Evolutionary conservation across 2,888 invertebrate genomes (phyloP).

Genomic region (Tolmerus cingulatus): DNA sequence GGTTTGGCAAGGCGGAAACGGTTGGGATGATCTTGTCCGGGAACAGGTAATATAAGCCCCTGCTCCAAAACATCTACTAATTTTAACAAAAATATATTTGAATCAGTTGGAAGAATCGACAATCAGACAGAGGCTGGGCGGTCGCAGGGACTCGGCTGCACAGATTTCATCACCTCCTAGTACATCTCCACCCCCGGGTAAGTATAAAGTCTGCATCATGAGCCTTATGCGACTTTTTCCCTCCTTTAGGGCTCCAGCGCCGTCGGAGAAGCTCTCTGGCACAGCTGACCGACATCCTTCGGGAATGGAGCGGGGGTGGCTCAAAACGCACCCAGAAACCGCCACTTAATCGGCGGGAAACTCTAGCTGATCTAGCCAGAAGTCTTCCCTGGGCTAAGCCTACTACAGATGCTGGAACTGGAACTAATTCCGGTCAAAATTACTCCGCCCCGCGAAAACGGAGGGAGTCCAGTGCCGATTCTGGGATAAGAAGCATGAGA

Average conservation of each 20-base stretch:
- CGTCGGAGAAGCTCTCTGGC: slow-evolving; percentile 86
- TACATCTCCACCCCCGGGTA: slow-evolving; percentile 69
- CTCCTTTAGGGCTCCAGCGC: slow-evolving; percentile 68
- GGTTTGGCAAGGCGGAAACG: slow-evolving; percentile 93
- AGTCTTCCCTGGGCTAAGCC: slow-evolving; percentile 83
- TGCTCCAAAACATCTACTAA: neutral
- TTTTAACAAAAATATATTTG: neutral
- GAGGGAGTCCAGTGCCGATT: slow-evolving; percentile 88
- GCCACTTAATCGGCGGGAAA: slow-evolving; percentile 83
- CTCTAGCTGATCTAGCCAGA: slow-evolving; percentile 85
- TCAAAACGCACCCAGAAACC: slow-evolving; percentile 67
- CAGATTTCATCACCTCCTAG: slow-evolving; percentile 90
- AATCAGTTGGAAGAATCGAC: slow-evolving; percentile 79
- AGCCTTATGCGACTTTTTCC: neutral
- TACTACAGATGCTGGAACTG: slow-evolving; percentile 65
- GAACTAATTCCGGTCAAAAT: slow-evolving; percentile 58
- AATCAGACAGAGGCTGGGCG: slow-evolving; percentile 83
- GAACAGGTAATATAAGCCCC: slow-evolving; percentile 69
- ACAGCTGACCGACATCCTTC: slow-evolving; percentile 85
- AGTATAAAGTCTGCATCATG: neutral
- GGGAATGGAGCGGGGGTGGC: slow-evolving; percentile 83
- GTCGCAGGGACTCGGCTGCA: slow-evolving; percentile 87
- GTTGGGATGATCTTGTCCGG: slow-evolving; percentile 91
- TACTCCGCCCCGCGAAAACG: slow-evolving; percentile 72
- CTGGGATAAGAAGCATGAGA: slow-evolving; percentile 79